These are phyloP conservation scores for Clarias pachynema DNA, from an alignment of 2,797 vertebrate species.

Conservation along the genomic window DNA sequence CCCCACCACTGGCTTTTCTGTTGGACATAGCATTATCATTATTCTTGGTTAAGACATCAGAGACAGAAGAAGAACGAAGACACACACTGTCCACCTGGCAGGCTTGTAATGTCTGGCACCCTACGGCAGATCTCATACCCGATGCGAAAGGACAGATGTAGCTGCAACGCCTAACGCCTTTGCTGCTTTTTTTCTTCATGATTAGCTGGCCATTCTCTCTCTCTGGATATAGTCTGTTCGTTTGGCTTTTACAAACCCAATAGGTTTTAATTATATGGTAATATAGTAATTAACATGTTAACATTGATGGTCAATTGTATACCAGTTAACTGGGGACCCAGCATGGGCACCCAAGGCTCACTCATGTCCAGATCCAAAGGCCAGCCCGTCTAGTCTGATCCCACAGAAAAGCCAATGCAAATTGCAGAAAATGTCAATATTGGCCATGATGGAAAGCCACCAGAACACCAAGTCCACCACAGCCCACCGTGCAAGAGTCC, in stretches of 20 bases:
- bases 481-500: too few species aligned
- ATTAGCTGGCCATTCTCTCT: background rate
- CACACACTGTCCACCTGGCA: slow-evolving; percentile 17
- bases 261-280: background rate
- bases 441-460: too few species aligned
- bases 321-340: too few species aligned
- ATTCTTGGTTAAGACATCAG: slow-evolving; percentile 16
- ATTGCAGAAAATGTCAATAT: too few species aligned
- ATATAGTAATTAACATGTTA: background rate
- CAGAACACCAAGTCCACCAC: too few species aligned
- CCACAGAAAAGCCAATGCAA: too few species aligned
- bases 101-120: slow-evolving; percentile 8
- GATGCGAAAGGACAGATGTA: slow-evolving; percentile 2
- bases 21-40: slow-evolving; percentile 4
- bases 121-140: slow-evolving; percentile 12
- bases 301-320: too few species aligned
- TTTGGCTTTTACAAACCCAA: slow-evolving; percentile 13
- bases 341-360: too few species aligned
- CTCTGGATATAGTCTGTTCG: background rate
- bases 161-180: background rate
- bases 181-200: slow-evolving; percentile 9
- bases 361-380: too few species aligned
- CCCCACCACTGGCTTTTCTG: background rate
- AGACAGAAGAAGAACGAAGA: background rate
- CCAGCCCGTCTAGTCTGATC: too few species aligned